These are phyloP conservation scores for Cotesia chilonis DNA, from an alignment of 1,140 invertebrate species.

Conservation along the genomic window DNA sequence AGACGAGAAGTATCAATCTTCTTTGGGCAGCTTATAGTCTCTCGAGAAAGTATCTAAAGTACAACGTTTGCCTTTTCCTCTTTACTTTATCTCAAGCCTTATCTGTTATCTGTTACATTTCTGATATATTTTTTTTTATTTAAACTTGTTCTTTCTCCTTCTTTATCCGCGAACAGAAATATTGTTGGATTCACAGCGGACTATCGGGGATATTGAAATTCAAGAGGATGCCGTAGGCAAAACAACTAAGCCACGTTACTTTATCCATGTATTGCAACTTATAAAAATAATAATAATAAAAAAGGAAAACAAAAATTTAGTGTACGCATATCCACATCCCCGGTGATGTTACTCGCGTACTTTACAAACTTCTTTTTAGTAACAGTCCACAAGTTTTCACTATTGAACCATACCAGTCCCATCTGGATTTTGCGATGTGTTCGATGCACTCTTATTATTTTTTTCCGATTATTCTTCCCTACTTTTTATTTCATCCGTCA, in stretches of 20 bases:
- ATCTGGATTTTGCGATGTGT: conserved; percentile 14
- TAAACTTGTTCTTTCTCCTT: too few relatives aligned
- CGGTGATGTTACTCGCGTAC: conserved; percentile 30
- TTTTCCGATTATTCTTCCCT: conserved; percentile 23
- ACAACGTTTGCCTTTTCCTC: conserved; percentile 35
- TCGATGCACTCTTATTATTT: neutral
- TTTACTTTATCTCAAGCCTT: conserved; percentile 16
- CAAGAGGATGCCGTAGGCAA: conserved; percentile 34
- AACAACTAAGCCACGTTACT: conserved; percentile 14
- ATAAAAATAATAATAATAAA: neutral
- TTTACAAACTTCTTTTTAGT: conserved; percentile 30
- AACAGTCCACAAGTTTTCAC: conserved; percentile 30
- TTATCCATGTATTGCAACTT: neutral
- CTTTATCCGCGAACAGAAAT: neutral
- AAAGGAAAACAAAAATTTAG: conserved; percentile 24
- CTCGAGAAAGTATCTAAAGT: conserved; percentile 34
- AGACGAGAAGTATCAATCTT: conserved; percentile 5
- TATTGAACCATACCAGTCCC: conserved; percentile 20
- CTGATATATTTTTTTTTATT: too few relatives aligned
- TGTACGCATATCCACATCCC: conserved; percentile 7
- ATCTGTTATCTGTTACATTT: too few relatives aligned
- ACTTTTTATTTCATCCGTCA: neutral
- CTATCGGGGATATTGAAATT: conserved; percentile 41
- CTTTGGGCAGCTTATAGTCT: conserved; percentile 21
- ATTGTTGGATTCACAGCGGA: conserved; percentile 39